A percentile compares a stretch with the other conserved stretches of the same genome.
phyloP scores from a whole-genome alignment of 2,113 vertebrate species.

The Ptilorrhoa leucosticta region DNA sequence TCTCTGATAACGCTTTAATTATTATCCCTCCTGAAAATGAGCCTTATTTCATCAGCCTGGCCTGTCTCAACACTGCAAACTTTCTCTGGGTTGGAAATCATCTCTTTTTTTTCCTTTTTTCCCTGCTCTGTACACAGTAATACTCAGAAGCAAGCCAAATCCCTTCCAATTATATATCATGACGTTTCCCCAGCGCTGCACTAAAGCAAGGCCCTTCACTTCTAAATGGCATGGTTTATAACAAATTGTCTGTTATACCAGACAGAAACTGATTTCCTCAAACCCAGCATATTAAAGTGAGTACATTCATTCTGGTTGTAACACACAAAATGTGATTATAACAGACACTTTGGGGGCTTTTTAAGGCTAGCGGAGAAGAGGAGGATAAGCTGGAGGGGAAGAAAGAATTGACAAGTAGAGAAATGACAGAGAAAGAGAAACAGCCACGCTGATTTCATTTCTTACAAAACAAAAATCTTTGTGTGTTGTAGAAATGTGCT shows the following conservation, averaged over 20 bases:
- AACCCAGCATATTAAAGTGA: conserved; percentile 59
- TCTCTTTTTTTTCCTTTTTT: not conserved
- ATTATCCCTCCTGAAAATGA: not conserved
- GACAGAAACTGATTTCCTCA: conserved; percentile 61
- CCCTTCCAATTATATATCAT: conserved; percentile 49
- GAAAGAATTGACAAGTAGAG: conserved; percentile 59
- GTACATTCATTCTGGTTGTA: conserved; percentile 59
- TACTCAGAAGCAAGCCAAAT: conserved; percentile 48
- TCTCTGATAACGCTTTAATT: conserved; percentile 10
- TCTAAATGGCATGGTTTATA: conserved; percentile 57
- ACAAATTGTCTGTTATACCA: conserved; percentile 56
- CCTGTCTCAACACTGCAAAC: not conserved
- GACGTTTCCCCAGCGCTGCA: conserved; percentile 19
- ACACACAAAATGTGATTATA: conserved; percentile 65
- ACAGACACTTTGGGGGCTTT: conserved; percentile 66
- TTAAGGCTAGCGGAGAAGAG: conserved; percentile 34
- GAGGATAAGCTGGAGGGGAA: conserved; percentile 57
- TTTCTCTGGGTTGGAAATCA: not conserved
- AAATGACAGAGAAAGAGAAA: conserved; percentile 52
- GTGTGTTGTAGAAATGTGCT: conserved; percentile 36
- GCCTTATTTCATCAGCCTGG: not conserved
- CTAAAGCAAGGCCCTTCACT: conserved; percentile 46
- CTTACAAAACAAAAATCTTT: conserved; percentile 52
- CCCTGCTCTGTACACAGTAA: not conserved
- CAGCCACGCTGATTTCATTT: conserved; percentile 53